Evolutionary conservation across 2,888 invertebrate genomes (phyloP).

Genomic region (Phlogophora meticulosa): DNA sequence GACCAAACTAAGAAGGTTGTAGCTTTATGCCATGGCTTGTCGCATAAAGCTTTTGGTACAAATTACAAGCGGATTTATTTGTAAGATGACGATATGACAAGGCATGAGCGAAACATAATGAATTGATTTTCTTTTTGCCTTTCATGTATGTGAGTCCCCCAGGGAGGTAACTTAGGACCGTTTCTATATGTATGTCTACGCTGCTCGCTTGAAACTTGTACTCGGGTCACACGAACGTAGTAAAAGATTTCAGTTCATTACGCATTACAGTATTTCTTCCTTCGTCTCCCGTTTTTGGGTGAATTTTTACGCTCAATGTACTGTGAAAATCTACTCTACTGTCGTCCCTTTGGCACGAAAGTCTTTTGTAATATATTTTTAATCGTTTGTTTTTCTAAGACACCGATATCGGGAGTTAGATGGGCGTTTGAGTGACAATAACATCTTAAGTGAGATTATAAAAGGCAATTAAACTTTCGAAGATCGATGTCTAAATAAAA

Average conservation of each 20-base stretch:
- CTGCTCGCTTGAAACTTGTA: conserved; percentile 66
- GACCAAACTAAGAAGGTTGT: conserved; percentile 87
- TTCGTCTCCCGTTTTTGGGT: conserved; percentile 67
- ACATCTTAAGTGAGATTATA: conserved; percentile 31
- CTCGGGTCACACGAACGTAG: conserved; percentile 65
- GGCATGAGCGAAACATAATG: conserved; percentile 60
- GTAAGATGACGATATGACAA: conserved; percentile 59
- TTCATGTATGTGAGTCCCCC: conserved; percentile 57
- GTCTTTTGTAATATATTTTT: conserved; percentile 66
- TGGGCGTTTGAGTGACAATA: conserved; percentile 35
- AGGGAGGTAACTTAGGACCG: conserved; percentile 63
- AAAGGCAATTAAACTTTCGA: conserved; percentile 32
- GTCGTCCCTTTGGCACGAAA: conserved; percentile 64
- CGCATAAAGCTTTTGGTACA: conserved; percentile 80
- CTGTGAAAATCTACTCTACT: conserved; percentile 75
- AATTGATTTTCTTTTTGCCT: conserved; percentile 64
- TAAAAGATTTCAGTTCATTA: conserved; percentile 78
- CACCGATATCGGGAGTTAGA: conserved; percentile 54
- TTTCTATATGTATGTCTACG: conserved; percentile 62
- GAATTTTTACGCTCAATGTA: conserved; percentile 78
- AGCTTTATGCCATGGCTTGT: conserved; percentile 83
- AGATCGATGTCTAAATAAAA: conserved; percentile 11
- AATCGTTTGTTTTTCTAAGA: conserved; percentile 68
- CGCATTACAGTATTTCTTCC: conserved; percentile 74
- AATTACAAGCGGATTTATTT: conserved; percentile 80